These are phyloP conservation scores for Drosophila atripex DNA, from an alignment of 2,888 invertebrate genomes.

Conservation along the genomic window DNA sequence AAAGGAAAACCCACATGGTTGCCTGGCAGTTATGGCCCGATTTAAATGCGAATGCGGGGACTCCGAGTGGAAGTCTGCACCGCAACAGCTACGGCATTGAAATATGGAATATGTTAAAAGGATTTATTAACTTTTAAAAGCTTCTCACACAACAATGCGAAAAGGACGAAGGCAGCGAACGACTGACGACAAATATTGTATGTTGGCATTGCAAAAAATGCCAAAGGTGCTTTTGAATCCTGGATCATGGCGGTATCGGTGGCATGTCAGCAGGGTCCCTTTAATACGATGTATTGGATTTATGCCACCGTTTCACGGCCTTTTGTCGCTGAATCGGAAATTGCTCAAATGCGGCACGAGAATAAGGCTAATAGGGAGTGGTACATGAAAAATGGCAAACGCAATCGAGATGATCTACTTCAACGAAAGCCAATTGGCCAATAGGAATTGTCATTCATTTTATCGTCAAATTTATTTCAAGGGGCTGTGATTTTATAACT, in stretches of 20 bases:
- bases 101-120: slow-evolving; percentile 78
- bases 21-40: slow-evolving; percentile 47
- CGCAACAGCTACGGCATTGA: slow-evolving; percentile 55
- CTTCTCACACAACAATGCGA: slow-evolving; percentile 70
- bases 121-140: slow-evolving; percentile 79
- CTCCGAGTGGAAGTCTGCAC: slow-evolving; percentile 23
- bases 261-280: slow-evolving; percentile 26
- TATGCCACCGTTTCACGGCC: slow-evolving; percentile 25
- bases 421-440: background rate
- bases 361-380: background rate
- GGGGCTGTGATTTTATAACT: too few relatives aligned
- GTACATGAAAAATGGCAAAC: background rate
- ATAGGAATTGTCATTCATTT: background rate
- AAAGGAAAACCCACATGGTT: slow-evolving; percentile 58
- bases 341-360: slow-evolving; percentile 13
- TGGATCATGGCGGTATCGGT: background rate
- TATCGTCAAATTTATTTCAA: background rate
- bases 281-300: slow-evolving; percentile 24
- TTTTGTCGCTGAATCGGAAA: slow-evolving; percentile 36
- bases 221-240: slow-evolving; percentile 26
- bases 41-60: slow-evolving; percentile 45
- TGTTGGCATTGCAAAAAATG: slow-evolving; percentile 34
- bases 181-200: slow-evolving; percentile 36
- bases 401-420: background rate
- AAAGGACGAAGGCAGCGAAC: slow-evolving; percentile 40